Evolutionary conservation across 2,113 vertebrate genomes (phyloP).

Genomic region (Oryzias woworae): DNA sequence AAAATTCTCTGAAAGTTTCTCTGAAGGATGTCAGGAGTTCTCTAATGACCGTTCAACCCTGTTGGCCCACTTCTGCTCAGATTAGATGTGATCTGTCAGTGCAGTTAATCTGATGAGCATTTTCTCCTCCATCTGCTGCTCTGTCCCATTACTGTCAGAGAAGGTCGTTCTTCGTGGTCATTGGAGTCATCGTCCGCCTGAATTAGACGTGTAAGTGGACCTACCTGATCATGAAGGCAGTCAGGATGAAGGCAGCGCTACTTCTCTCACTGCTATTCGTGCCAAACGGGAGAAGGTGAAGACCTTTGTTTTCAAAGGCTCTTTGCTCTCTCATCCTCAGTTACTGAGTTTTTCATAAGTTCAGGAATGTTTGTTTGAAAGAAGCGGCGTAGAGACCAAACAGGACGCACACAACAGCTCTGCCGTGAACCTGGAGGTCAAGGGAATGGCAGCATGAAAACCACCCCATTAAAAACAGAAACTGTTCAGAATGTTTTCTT

Average conservation of each 20-base stretch:
- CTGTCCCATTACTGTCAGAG: constrained; percentile 13
- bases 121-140: constrained; percentile 5
- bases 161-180: background rate
- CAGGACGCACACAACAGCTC: no score
- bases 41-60: constrained; percentile 31
- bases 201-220: constrained; percentile 18
- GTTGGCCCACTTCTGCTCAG: constrained; percentile 18
- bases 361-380: no score
- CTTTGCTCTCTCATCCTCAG: no score
- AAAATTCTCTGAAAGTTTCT: constrained; percentile 33
- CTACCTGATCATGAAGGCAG: constrained; percentile 11
- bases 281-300: background rate
- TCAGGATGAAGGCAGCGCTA: constrained; percentile 20
- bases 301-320: no score
- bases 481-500: no score
- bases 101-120: background rate
- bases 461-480: no score
- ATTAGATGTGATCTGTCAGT: constrained; percentile 33
- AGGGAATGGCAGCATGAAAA: background rate
- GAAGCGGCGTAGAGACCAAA: no score
- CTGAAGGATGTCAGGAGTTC: constrained; percentile 14
- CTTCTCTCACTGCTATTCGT: constrained; percentile 22
- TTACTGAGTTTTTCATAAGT: no score
- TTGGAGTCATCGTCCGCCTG: constrained; percentile 5
- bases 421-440: constrained; percentile 14